A percentile compares a stretch with the other conserved stretches of the same genome.
phyloP scores from a whole-genome alignment of 2,113 vertebrate species.

The Irena cyanogastra region DNA sequence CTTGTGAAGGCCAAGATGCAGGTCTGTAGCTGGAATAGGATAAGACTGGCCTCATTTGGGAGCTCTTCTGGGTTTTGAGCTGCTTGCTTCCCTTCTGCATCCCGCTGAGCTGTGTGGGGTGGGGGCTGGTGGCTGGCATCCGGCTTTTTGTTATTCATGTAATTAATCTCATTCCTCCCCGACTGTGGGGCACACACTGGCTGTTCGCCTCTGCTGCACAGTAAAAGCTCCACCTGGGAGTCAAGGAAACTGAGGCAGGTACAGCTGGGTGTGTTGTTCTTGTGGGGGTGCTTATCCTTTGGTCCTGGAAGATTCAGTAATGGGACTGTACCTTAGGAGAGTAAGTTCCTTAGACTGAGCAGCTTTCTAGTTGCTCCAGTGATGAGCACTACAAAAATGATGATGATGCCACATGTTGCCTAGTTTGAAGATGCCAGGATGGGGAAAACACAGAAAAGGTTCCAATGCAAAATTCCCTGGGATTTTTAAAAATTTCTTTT shows the following conservation, averaged over 20 bases:
- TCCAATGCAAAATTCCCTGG: neutral
- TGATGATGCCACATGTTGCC: neutral
- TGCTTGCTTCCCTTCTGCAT: neutral
- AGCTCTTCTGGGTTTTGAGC: neutral
- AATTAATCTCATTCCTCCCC: neutral
- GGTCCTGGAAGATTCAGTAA: neutral
- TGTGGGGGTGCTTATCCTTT: neutral
- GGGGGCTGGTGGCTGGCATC: neutral
- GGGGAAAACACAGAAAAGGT: neutral
- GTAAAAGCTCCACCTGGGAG: neutral
- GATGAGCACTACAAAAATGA: neutral
- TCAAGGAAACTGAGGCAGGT: neutral
- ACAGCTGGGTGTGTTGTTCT: neutral
- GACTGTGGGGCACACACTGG: neutral
- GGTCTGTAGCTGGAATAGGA: constrained; percentile 16
- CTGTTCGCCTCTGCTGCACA: neutral
- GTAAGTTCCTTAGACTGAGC: neutral
- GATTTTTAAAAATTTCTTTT: neutral
- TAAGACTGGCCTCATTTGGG: constrained; percentile 25
- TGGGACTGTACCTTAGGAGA: neutral
- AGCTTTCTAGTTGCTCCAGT: neutral
- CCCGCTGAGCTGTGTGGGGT: neutral
- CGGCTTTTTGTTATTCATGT: neutral
- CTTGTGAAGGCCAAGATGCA: constrained; percentile 26
- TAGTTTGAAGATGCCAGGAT: neutral